phyloP scores from a whole-genome alignment of 2,797 vertebrate species.

The Sebastes steindachneri region DNA sequence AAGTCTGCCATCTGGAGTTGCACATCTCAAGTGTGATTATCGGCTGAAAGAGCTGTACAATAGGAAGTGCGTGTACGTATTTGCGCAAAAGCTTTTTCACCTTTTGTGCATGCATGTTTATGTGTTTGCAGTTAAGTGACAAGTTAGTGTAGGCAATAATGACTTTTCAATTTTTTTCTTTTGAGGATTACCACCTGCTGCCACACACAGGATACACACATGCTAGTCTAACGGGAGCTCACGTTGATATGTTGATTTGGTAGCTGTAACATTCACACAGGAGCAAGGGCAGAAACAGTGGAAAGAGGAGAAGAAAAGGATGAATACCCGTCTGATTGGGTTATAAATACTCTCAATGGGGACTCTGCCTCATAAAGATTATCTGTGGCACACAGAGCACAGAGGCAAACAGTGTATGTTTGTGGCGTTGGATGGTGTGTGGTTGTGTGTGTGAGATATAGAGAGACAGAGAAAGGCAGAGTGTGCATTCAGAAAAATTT shows the following conservation, averaged over 20 bases:
- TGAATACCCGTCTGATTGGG: constrained; percentile 79
- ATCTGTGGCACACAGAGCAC: constrained; percentile 58
- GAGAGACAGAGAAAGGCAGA: constrained; percentile 31
- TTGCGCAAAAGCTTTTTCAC: background rate
- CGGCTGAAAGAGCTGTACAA: constrained; percentile 13
- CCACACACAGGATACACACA: background rate
- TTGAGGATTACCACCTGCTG: constrained; percentile 55
- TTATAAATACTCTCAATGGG: constrained; percentile 76
- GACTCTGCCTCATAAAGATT: constrained; percentile 68
- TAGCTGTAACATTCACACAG: constrained; percentile 29
- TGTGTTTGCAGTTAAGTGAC: background rate
- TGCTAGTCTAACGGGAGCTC: constrained; percentile 12
- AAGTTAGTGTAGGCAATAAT: background rate
- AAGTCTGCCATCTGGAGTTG: constrained; percentile 33
- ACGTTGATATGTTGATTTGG: constrained; percentile 43
- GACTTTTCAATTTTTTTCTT: constrained; percentile 25
- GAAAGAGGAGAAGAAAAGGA: constrained; percentile 43
- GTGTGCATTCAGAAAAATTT: constrained; percentile 65
- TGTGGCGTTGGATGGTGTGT: constrained; percentile 5
- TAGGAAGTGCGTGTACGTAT: too few relatives aligned
- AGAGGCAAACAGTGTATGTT: constrained; percentile 56
- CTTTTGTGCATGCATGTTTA: background rate
- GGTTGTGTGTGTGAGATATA: background rate
- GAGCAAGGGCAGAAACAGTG: constrained; percentile 46
- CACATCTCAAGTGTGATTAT: constrained; percentile 24